phyloP scores from a whole-genome alignment of 2,113 vertebrate genomes.

The Thermophis baileyi region DNA sequence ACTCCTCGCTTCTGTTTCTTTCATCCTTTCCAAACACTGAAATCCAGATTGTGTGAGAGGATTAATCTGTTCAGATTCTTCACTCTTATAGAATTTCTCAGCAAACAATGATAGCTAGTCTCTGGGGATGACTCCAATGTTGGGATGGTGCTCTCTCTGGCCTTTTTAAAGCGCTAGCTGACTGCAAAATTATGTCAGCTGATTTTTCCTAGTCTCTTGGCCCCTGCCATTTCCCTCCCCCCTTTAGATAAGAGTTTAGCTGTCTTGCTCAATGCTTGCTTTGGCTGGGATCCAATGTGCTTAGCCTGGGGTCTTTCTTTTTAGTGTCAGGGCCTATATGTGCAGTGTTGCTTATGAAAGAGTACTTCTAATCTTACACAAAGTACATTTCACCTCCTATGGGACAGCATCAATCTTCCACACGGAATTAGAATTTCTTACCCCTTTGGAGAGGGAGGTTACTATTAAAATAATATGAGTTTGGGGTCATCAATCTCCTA shows the following conservation, averaged over 20 bases:
- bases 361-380: neutral
- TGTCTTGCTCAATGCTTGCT: neutral
- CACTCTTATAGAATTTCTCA: neutral
- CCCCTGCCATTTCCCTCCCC: neutral
- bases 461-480: neutral
- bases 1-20: neutral
- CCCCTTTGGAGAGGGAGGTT: neutral
- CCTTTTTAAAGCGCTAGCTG: neutral
- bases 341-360: neutral
- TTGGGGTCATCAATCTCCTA: neutral
- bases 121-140: neutral
- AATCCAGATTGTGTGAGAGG: neutral
- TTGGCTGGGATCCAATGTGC: neutral
- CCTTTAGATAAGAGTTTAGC: neutral
- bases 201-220: neutral
- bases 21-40: slow-evolving; percentile 20
- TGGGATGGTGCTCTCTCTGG: neutral
- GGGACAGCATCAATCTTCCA: neutral
- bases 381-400: neutral
- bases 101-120: slow-evolving; percentile 12
- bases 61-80: slow-evolving; percentile 24
- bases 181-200: accelerated
- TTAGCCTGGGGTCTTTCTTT: neutral
- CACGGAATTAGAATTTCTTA: neutral
- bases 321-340: neutral